Base-by-base conservation (phyloP, 2,888 invertebrate genomes). In the Sinhomidia bicolor region DNA sequence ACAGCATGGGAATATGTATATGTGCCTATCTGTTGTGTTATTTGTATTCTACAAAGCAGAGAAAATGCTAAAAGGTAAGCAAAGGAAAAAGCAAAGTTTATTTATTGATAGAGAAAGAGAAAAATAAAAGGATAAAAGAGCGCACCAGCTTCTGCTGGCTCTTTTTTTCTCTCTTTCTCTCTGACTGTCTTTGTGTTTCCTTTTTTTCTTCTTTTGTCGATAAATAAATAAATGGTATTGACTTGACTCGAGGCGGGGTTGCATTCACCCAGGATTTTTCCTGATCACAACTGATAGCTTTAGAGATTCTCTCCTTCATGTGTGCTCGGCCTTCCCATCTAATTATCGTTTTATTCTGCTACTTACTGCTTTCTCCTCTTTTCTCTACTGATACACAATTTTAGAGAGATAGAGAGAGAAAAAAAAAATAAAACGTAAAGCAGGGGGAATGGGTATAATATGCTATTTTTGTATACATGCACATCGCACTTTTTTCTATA, bases 331-430 rank as follows among this genome's bases (percentile, higher is more conserved):
- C 71, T 82, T 68, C 82, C 71, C 71, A 23, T 82, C 79, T 79
- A 85, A 79, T 82, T 82, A 82, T 82, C 79, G 62, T 79, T 79
- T 78, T 51, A 85, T 78, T 78, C 79, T 41, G 62, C 57, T 5
- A 83, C 26, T 26, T 9, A n/a, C n/a, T n/a, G n/a, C n/a, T n/a
- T n/a, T n/a, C n/a, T n/a, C n/a, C n/a, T n/a, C n/a, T n/a, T n/a
- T 47, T 54, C 54, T 51, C 85, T 32, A 44, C 51, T 85, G 79
- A 65, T 79, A 79, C 51, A n/a, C n/a, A n/a, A n/a, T n/a, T n/a
- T n/a, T n/a, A n/a, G n/a, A n/a, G n/a, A n/a, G n/a, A n/a, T n/a
- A n/a, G n/a, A n/a, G n/a, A n/a, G n/a, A n/a, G 9, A 51, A 51
- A 47, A 51, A 76, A 26, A 23, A 12, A 0, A 51, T 2, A 41